Conservation (phyloP, 2,888 invertebrate species). For the Entomobrya multifasciata region DNA sequence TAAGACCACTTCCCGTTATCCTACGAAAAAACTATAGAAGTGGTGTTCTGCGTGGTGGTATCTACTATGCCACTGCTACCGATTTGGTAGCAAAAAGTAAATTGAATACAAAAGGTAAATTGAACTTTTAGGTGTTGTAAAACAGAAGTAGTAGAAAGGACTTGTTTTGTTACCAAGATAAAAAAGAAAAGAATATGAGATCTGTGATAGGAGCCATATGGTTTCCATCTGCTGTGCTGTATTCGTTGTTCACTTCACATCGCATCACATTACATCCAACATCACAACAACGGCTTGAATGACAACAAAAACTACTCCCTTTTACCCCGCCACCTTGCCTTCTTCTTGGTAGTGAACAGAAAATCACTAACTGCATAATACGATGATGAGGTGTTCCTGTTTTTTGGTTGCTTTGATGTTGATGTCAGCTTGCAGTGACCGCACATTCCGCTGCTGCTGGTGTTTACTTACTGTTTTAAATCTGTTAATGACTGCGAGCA, state of each 20-base stretch:
- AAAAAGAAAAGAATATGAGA: neutral
- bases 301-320: no score
- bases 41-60: neutral
- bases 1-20: conserved; percentile 34
- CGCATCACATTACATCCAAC: neutral
- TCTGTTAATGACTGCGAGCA: no score
- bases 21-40: neutral
- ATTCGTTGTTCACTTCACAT: neutral
- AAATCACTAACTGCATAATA: neutral
- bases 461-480: neutral
- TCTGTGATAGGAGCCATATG: conserved; percentile 55
- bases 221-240: conserved; percentile 69
- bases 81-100: neutral
- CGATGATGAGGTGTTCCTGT: neutral
- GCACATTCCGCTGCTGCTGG: no score
- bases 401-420: neutral
- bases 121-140: conserved; percentile 18
- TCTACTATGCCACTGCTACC: neutral
- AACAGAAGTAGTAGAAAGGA: conserved; percentile 33
- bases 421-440: neutral
- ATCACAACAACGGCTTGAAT: neutral
- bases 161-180: no score
- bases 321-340: neutral
- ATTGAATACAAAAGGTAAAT: neutral
- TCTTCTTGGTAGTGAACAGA: neutral